Conservation (phyloP, 2,888 invertebrate genomes). For the Thecophora atra region DNA sequence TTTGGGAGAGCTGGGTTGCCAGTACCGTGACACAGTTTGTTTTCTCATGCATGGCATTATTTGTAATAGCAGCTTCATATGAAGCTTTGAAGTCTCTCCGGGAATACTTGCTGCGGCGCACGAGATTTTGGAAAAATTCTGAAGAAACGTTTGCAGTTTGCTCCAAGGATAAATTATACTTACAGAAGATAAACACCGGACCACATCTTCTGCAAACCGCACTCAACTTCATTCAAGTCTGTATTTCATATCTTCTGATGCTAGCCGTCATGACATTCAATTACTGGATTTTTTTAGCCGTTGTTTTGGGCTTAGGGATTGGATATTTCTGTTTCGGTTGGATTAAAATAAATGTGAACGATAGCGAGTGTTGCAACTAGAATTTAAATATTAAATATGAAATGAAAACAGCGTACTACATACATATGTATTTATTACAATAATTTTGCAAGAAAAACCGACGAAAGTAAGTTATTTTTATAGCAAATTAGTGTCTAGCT, state of each 20-base stretch:
- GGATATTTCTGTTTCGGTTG: conserved; percentile 65
- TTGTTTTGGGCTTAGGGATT: conserved; percentile 58
- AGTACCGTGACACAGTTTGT: conserved; percentile 78
- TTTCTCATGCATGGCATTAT: conserved; percentile 88
- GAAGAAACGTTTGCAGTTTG: conserved; percentile 47
- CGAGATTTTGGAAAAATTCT: conserved; percentile 48
- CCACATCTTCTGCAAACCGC: conserved; percentile 58
- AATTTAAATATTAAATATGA: too few species aligned
- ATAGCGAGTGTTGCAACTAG: conserved; percentile 61
- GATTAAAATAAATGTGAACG: conserved; percentile 55
- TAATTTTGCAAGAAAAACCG: too few species aligned
- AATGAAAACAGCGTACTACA: too few species aligned
- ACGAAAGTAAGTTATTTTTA: too few species aligned
- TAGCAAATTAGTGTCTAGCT: too few species aligned
- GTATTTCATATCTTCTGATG: conserved; percentile 63
- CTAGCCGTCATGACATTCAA: conserved; percentile 64
- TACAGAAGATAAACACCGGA: conserved; percentile 51
- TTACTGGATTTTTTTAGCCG: conserved; percentile 63
- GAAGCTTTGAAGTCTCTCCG: conserved; percentile 91
- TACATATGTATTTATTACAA: too few species aligned
- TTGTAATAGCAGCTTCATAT: conserved; percentile 89
- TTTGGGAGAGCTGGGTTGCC: conserved; percentile 84
- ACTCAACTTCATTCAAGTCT: conserved; percentile 59
- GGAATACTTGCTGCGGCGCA: conserved; percentile 60
- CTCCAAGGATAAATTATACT: conserved; percentile 49